A percentile compares a stretch with the other conserved stretches of the same genome.
These are phyloP conservation scores for Eumeta japonica DNA, from an alignment of 1,140 invertebrate species.

Conservation along the genomic window DNA sequence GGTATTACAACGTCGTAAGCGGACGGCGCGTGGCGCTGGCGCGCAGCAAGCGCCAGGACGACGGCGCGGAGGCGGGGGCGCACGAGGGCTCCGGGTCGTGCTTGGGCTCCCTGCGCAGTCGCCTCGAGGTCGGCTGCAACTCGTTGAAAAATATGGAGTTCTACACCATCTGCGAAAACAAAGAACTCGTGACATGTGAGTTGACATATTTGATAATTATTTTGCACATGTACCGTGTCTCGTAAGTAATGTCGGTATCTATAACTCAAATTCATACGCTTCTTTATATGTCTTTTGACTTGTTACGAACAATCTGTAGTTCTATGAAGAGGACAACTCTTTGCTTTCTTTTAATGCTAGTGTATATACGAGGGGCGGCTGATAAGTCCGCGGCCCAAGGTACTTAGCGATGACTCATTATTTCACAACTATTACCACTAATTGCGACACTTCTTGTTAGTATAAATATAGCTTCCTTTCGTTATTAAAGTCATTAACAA, in stretches of 20 bases:
- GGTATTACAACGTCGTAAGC: conserved; percentile 50
- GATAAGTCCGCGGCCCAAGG: too few species aligned
- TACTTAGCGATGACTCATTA: too few species aligned
- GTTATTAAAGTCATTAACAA: too few species aligned
- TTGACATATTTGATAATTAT: too few species aligned
- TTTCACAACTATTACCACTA: too few species aligned
- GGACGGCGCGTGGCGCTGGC: conserved; percentile 44
- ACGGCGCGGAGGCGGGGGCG: conserved; percentile 25
- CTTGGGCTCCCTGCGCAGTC: conserved; percentile 55
- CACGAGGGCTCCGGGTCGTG: too few species aligned
- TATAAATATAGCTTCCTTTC: too few species aligned
- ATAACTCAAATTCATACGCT: background rate
- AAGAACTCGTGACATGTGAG: conserved; percentile 56
- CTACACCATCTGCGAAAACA: conserved; percentile 68
- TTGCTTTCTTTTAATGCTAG: too few species aligned
- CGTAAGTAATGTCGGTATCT: background rate
- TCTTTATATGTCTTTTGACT: background rate
- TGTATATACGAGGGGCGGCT: too few species aligned
- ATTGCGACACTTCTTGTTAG: too few species aligned
- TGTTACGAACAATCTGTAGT: background rate
- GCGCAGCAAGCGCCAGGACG: conserved; percentile 30
- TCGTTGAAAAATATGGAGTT: conserved; percentile 73
- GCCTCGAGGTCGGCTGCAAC: conserved; percentile 70
- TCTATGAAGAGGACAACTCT: background rate
- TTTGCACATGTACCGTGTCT: background rate